Conservation (phyloP, 37 sponge, comb jelly and placozoan species). For the Mnemiopsis leidyi region DNA sequence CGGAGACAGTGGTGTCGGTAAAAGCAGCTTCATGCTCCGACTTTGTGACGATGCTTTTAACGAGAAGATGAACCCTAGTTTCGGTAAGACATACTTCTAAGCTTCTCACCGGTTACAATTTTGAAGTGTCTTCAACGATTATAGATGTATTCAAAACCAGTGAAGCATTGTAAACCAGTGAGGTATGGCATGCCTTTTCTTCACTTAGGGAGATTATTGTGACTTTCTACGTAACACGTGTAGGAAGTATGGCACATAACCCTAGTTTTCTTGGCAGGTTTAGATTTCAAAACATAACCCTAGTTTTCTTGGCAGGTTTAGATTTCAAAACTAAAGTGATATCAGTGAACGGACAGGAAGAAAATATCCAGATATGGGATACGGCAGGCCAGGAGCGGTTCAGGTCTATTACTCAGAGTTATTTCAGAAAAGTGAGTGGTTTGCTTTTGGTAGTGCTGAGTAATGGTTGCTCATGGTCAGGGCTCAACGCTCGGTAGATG, state of each 20-base stretch:
- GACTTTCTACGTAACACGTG: too few relatives aligned
- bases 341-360: constrained; percentile 31
- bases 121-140: too few relatives aligned
- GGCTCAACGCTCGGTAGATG: too few relatives aligned
- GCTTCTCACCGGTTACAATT: too few relatives aligned
- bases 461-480: too few relatives aligned
- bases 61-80: constrained; percentile 65
- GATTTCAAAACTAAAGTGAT: constrained; percentile 53
- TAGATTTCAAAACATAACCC: constrained; percentile 51
- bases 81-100: constrained; percentile 12
- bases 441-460: too few relatives aligned
- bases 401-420: constrained; percentile 53
- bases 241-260: too few relatives aligned
- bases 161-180: too few relatives aligned
- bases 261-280: constrained; percentile 16
- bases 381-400: constrained; percentile 60
- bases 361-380: constrained; percentile 51
- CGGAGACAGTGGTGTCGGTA: constrained; percentile 59
- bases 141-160: too few relatives aligned
- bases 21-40: constrained; percentile 59
- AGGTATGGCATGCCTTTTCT: too few relatives aligned
- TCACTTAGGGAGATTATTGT: too few relatives aligned
- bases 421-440: constrained; percentile 21
- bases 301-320: constrained; percentile 13
- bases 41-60: constrained; percentile 64